Conservation (phyloP, 1,140 invertebrate genomes). For the Hyles euphorbiae region DNA sequence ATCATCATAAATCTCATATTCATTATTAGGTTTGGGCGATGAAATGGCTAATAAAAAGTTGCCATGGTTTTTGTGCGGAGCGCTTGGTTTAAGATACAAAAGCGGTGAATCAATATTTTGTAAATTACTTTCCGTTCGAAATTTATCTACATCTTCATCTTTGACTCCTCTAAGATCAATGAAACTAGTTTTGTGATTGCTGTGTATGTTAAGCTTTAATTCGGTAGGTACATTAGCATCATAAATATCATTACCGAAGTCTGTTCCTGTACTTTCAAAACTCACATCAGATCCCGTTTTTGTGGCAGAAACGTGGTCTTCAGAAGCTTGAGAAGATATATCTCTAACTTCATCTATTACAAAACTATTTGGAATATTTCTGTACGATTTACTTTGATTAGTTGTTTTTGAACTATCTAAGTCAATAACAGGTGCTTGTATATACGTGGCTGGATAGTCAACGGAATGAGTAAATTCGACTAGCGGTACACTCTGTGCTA, state of each 20-base stretch:
- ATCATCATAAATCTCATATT: conserved; percentile 68
- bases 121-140: conserved; percentile 61
- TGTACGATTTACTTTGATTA: conserved; percentile 52
- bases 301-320: conserved; percentile 56
- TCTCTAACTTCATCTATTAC: conserved; percentile 51
- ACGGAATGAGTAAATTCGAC: conserved; percentile 79
- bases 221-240: conserved; percentile 38
- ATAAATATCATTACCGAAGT: conserved; percentile 53
- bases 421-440: conserved; percentile 80
- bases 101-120: conserved; percentile 71
- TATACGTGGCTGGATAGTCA: conserved; percentile 79
- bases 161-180: conserved; percentile 60
- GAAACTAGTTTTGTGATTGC: conserved; percentile 52
- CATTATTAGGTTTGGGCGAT: conserved; percentile 37
- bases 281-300: conserved; percentile 54
- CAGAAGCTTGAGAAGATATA: conserved; percentile 68
- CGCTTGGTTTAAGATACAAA: conserved; percentile 70
- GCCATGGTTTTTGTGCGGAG: conserved; percentile 65
- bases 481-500: conserved; percentile 78
- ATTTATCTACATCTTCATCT: conserved; percentile 64
- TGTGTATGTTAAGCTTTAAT: conserved; percentile 28
- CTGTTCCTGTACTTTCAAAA: conserved; percentile 61
- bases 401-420: conserved; percentile 55
- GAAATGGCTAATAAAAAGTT: conserved; percentile 45
- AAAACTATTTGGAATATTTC: conserved; percentile 54